phyloP scores from a whole-genome alignment of 2,888 invertebrate species.

The Sinotaia quadrata region DNA sequence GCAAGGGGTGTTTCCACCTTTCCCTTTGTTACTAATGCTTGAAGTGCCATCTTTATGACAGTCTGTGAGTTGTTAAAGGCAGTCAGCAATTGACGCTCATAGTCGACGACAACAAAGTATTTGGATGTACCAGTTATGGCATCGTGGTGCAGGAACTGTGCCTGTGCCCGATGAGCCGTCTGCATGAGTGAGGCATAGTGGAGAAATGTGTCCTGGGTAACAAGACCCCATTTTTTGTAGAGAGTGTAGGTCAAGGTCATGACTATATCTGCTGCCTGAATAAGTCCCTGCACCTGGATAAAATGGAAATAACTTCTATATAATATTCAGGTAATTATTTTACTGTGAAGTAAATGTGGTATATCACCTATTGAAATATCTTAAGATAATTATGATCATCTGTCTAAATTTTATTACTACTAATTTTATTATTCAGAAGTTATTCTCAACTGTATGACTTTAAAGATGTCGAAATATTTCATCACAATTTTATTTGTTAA shows the following conservation, averaged over 20 bases:
- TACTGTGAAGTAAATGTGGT: too few relatives aligned
- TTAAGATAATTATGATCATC: too few relatives aligned
- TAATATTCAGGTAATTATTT: too few relatives aligned
- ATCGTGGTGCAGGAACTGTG: slow-evolving; percentile 96
- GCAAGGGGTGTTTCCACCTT: slow-evolving; percentile 45
- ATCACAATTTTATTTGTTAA: too few relatives aligned
- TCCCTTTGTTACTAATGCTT: slow-evolving; percentile 51
- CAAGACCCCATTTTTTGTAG: slow-evolving; percentile 45
- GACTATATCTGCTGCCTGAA: slow-evolving; percentile 68
- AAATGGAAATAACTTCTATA: too few relatives aligned
- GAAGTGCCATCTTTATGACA: slow-evolving; percentile 51
- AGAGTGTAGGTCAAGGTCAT: slow-evolving; percentile 55
- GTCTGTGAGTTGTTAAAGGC: slow-evolving; percentile 56
- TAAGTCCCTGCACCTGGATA: slow-evolving; percentile 58
- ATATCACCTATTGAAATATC: too few relatives aligned
- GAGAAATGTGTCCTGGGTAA: slow-evolving; percentile 45
- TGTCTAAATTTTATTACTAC: too few relatives aligned
- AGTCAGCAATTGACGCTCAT: slow-evolving; percentile 72
- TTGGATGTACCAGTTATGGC: slow-evolving; percentile 97
- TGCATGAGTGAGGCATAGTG: slow-evolving; percentile 51
- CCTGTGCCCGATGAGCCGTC: slow-evolving; percentile 84
- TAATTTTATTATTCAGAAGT: too few relatives aligned
- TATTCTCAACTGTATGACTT: too few relatives aligned
- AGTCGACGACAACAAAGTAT: slow-evolving; percentile 93
- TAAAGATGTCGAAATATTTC: too few relatives aligned